Evolutionary conservation across 2,113 vertebrate genomes (phyloP).

Genomic region (Entomyzon cyanotis): DNA sequence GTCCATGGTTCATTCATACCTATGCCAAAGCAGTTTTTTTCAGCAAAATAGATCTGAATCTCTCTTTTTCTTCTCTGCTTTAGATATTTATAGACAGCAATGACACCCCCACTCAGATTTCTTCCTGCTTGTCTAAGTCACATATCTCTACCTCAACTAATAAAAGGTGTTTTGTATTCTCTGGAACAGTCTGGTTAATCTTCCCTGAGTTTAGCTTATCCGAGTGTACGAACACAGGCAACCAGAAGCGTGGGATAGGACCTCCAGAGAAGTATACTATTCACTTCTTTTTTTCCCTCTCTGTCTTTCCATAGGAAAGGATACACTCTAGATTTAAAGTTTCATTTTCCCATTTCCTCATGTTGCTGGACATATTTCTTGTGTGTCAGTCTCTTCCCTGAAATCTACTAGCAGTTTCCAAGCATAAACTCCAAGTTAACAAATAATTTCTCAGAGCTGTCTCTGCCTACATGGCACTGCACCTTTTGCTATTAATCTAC

Average conservation of each 20-base stretch:
- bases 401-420: not conserved
- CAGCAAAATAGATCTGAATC: not conserved
- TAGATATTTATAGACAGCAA: not conserved
- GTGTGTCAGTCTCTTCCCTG: not conserved
- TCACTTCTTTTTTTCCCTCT: not conserved
- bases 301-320: not conserved
- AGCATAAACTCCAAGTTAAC: not conserved
- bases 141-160: not conserved
- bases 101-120: not conserved
- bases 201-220: not conserved
- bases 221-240: not conserved
- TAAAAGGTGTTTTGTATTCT: not conserved
- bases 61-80: not conserved
- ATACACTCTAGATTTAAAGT: not conserved
- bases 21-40: not conserved
- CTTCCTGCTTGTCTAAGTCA: not conserved
- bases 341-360: not conserved
- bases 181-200: not conserved
- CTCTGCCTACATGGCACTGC: not conserved
- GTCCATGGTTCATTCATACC: not conserved
- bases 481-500: not conserved
- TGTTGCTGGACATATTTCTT: not conserved
- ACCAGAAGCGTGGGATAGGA: not conserved
- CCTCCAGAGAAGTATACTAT: not conserved
- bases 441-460: not conserved